Evolutionary conservation across 2,797 vertebrate genomes (phyloP).

Genomic region (Lophotriccus pileatus): DNA sequence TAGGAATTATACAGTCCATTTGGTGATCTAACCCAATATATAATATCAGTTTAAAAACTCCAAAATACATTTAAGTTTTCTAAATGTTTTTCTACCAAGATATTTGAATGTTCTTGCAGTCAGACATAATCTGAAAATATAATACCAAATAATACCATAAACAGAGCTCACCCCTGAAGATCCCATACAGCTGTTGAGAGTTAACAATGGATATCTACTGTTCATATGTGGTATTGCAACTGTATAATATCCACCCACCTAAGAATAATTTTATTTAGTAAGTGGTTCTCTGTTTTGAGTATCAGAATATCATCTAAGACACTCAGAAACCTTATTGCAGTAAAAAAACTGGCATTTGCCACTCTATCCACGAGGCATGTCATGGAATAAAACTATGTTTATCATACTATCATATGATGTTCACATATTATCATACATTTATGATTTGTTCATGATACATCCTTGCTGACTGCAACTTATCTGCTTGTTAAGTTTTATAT

Average conservation of each 20-base stretch:
- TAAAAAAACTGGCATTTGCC: neutral
- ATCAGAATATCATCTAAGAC: neutral
- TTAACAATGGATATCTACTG: neutral
- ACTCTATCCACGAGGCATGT: neutral
- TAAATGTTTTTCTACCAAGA: neutral
- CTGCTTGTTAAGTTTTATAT: neutral
- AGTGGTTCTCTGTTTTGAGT: neutral
- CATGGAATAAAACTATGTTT: neutral
- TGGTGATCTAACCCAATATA: neutral
- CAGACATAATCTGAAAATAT: neutral
- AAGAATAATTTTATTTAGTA: neutral
- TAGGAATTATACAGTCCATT: neutral
- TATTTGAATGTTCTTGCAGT: neutral
- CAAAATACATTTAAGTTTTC: neutral
- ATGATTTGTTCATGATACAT: neutral
- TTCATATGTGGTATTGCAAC: neutral
- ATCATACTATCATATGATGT: neutral
- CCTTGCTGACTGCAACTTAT: neutral
- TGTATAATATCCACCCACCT: neutral
- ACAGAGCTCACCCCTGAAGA: neutral
- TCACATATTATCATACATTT: neutral
- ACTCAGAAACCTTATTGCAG: neutral
- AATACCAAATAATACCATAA: neutral
- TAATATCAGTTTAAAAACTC: neutral
- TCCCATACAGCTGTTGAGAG: neutral